Percentiles rank a stretch among this genome's conserved stretches.
phyloP scores from a whole-genome alignment of 2,888 invertebrate species.

The Tiphia femorata region DNA sequence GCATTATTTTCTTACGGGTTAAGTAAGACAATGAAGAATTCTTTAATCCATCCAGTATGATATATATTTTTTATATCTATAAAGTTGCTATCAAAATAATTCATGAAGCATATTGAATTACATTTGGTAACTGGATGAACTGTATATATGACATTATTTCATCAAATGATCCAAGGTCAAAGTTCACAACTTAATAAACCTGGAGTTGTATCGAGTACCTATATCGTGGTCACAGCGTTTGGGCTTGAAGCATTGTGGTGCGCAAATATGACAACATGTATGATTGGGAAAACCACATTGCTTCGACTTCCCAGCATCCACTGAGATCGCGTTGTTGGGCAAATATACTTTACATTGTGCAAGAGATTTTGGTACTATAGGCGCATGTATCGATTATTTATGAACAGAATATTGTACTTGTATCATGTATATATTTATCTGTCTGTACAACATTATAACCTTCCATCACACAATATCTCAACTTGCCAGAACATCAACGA shows the following conservation, averaged over 20 bases:
- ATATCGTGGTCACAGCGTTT: constrained; percentile 59
- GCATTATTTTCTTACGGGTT: too few species aligned
- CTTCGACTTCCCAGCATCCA: constrained; percentile 57
- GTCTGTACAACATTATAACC: constrained; percentile 51
- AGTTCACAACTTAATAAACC: background rate
- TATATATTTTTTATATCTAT: too few species aligned
- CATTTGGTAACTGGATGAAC: too few species aligned
- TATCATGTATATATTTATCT: constrained; percentile 55
- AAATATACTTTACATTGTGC: constrained; percentile 46
- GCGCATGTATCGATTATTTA: constrained; percentile 62
- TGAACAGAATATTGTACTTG: constrained; percentile 61
- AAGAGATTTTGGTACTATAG: constrained; percentile 51
- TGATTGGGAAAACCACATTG: constrained; percentile 56
- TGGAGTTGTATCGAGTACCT: constrained; percentile 15
- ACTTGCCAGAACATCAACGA: constrained; percentile 33
- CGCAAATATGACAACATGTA: constrained; percentile 37
- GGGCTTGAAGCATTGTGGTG: constrained; percentile 63
- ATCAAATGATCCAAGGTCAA: too few species aligned
- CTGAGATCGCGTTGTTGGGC: constrained; percentile 55
- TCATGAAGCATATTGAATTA: too few species aligned
- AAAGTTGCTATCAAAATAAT: too few species aligned
- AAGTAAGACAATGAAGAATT: too few species aligned
- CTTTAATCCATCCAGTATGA: too few species aligned
- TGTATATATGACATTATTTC: too few species aligned
- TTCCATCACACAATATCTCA: constrained; percentile 48